Base-by-base conservation (phyloP, 2,888 invertebrate species). In the Trachelus iudaicus region DNA sequence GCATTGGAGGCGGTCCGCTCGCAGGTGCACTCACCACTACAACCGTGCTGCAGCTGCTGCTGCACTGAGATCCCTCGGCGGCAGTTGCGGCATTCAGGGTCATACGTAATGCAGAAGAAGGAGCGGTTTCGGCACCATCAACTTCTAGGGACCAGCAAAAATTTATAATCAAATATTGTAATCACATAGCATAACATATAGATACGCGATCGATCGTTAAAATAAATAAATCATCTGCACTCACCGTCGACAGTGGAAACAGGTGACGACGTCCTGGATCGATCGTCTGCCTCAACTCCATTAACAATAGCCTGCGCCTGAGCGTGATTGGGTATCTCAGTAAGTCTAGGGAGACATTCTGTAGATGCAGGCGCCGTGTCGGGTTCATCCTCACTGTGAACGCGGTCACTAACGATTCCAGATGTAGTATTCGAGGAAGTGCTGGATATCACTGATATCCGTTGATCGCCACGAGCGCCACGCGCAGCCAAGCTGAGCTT, bases 341-440 rank as follows among this genome's bases (percentile, higher is more conserved):
- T 88, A 73, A 91, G 86, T 69, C 89, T 93, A 69, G 97, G 96
- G 86, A 97, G 92, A 91, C 97, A 97, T 92, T 97, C 97, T 11
- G 96, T 96, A 1, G 97, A 97, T 4, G 96, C 96, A n/a, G 96
- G 96, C 33, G 96, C 96, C 11, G 96, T 97, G 92, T 97, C 97
- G 88, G 97, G 94, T 92, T 98, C 98, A 90, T 98, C 98, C 92
- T 98, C 96, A 77, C 97, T 98, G 91, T 98, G 98, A 78, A 98
- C 97, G 85, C 98, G 95, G 91, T 98, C 98, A 91, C 98, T 98
- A 73, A 98, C 98, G 86, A 98, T 98, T 79, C 98, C 98, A 40
- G 98, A 98, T 34, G 98, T 98, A 69, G 98, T 98, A 90, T 98
- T 98, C n/a, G 98, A 98, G 87, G 98, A 98, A 71, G 98, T 97